These are phyloP conservation scores for Centrocercus urophasianus DNA, from an alignment of 2,113 vertebrate genomes.

Conservation along the genomic window DNA sequence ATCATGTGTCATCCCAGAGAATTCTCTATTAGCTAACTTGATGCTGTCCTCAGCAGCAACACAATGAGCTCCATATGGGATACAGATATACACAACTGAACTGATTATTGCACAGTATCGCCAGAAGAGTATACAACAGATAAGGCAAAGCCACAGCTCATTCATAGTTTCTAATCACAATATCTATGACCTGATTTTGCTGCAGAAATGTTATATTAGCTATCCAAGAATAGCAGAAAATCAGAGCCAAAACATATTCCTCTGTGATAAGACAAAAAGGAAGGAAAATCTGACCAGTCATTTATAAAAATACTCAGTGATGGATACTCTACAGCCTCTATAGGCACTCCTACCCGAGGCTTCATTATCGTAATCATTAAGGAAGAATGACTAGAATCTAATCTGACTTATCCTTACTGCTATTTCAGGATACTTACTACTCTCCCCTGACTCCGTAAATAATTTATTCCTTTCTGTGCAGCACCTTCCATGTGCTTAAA, in stretches of 20 bases:
- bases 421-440: not conserved
- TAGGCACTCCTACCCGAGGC: not conserved
- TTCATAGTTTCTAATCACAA: not conserved
- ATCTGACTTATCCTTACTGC: not conserved
- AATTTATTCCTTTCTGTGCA: not conserved
- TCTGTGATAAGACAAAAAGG: not conserved
- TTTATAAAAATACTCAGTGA: not conserved
- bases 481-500: not conserved
- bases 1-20: not conserved
- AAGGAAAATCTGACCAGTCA: not conserved
- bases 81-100: not conserved
- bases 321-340: not conserved
- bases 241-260: not conserved
- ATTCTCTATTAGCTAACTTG: not conserved
- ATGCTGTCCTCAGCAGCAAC: not conserved
- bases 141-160: not conserved
- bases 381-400: not conserved
- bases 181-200: not conserved
- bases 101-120: not conserved
- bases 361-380: not conserved
- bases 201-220: not conserved
- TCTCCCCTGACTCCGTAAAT: not conserved
- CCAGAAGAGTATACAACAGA: not conserved
- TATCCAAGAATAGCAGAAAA: not conserved
- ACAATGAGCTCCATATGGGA: accelerated